Conservation (phyloP, 2,113 vertebrate species). For the Zosterops lateralis region DNA sequence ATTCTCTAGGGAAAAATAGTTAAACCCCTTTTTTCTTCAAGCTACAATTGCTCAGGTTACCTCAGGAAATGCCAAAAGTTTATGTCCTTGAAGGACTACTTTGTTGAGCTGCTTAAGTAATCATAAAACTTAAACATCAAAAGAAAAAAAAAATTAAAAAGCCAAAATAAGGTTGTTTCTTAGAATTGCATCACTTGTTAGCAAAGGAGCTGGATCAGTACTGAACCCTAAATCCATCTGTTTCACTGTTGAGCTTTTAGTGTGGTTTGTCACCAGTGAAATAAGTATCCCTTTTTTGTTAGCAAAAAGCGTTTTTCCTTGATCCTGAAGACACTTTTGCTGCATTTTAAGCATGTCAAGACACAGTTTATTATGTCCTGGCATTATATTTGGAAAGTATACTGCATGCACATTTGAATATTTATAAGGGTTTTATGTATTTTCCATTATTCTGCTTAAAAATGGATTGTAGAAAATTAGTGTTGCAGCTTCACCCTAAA, state of each 20-base stretch:
- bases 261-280: not conserved
- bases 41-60: not conserved
- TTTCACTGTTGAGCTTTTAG: not conserved
- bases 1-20: not conserved
- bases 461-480: not conserved
- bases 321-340: not conserved
- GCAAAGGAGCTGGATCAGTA: not conserved
- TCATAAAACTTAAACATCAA: not conserved
- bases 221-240: not conserved
- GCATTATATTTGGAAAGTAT: not conserved
- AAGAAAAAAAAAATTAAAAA: not conserved
- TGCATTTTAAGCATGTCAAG: not conserved
- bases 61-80: not conserved
- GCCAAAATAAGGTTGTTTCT: not conserved
- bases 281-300: not conserved
- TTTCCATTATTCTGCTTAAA: not conserved
- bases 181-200: not conserved
- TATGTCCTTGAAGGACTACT: not conserved
- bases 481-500: not conserved
- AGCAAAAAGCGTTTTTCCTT: not conserved
- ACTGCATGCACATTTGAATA: not conserved
- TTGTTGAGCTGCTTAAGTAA: not conserved
- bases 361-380: not conserved
- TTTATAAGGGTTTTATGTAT: not conserved
- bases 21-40: not conserved